Evolutionary conservation across 2,113 vertebrate genomes (phyloP).

Genomic region (Clarias gariepinus): DNA sequence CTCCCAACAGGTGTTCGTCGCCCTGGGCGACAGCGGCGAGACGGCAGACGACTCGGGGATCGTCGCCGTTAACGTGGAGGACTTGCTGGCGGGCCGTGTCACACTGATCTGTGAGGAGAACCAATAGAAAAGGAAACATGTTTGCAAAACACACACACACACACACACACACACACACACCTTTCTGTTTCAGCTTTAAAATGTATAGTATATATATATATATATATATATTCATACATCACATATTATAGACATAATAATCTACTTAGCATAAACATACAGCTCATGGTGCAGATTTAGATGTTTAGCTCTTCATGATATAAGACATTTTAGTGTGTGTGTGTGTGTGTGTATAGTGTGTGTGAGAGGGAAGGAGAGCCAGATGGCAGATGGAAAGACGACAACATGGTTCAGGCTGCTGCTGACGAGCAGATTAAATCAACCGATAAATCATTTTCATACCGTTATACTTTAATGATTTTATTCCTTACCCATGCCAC

Average conservation of each 20-base stretch:
- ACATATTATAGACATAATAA: not conserved
- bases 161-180: not conserved
- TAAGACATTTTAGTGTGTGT: not conserved
- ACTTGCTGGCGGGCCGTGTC: slow-evolving; percentile 79
- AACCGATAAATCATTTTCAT: not conserved
- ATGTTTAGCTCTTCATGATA: not conserved
- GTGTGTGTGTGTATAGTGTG: not conserved
- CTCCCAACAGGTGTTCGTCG: slow-evolving; percentile 80
- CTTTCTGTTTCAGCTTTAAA: not conserved
- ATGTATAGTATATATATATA: not conserved
- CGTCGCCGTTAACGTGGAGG: slow-evolving; percentile 81
- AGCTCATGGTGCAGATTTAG: not conserved
- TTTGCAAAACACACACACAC: not conserved
- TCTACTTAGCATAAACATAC: not conserved
- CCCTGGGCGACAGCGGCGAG: slow-evolving; percentile 67
- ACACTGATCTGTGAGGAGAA: slow-evolving; percentile 81
- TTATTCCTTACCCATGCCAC: not conserved
- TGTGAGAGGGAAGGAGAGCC: not conserved
- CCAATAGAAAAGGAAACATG: slow-evolving; percentile 36
- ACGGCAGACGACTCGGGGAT: slow-evolving; percentile 67
- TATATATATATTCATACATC: not conserved
- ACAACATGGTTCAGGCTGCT: not conserved
- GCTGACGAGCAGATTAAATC: not conserved
- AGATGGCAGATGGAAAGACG: not conserved
- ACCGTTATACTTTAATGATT: not conserved